Base-by-base conservation (phyloP, 1,140 invertebrate species). In the Halictus rubicundus region DNA sequence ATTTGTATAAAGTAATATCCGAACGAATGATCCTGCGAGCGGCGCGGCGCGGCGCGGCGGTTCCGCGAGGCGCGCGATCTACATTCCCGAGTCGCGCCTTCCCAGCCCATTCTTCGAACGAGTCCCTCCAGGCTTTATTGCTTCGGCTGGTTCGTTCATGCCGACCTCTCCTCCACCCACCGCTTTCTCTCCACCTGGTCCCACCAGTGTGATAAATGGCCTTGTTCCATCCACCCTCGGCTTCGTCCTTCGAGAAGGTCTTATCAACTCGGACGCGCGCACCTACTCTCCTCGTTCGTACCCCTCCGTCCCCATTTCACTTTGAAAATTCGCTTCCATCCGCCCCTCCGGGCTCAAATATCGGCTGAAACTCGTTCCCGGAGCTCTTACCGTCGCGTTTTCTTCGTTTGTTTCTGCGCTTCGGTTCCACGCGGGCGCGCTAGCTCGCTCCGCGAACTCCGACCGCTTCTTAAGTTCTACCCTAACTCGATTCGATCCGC, bases 191-290 rank as follows among this genome's bases (percentile, higher is more conserved):
- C 80, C 83, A 78, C 75, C 80, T 84, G 86, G 65, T 82, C 83
- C 78, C 83, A 82, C 78, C 79, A 32, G 78, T 64, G 82, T 92
- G 90, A 92, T 91, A 90, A 90, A 92, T 91, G 89, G 88, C 79
- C 86, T 70, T 82, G 81, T 87, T 89, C 80, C 86, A 89, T 89
- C 89, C 84, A 77, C 84, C 79, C 84, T 87, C 86, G 84, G 73
- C 84, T 78, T 57, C 82, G 80, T 84, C 82, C 84, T 87, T 76
- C 82, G 70, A 81, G 77, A 83, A 89, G 86, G 86, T 85, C 89
- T 91, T 90, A 91, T 91, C 90, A 91, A 89, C 85, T 90, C 82
- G 87, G 83, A 86, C 84, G 77, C 84, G 77, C 83, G 87, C 78
- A 73, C 27, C 61, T 74, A 80, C 81, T 80, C 75, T 84, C 63